Evolutionary conservation across 37 sponge, comb jelly and placozoan species (phyloP), one percentile per base, ranked within the genome.

Genomic region (Oscarella lobularis): DNA sequence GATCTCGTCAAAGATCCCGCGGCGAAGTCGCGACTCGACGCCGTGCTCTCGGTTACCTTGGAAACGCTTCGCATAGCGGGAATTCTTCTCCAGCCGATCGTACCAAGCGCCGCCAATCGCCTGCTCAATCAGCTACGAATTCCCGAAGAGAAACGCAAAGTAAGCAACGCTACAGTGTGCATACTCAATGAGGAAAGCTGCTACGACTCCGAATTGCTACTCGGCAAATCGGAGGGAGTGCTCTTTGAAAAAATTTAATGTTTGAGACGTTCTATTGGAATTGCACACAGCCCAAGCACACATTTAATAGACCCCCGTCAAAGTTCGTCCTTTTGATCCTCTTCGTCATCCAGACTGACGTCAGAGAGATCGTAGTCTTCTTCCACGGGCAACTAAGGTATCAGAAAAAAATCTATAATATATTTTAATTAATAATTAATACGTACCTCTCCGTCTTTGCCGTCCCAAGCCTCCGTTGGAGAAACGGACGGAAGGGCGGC

Each of bases 391-490:
- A 94, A 66, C 95, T 94, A 79, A 9, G 41, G n/a, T 2, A 76
- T 39, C 31, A 39, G 34, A 76, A 0, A 71, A 3, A 48, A 35
- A 9, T 48, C 60, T 2, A 31, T 70, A 55, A 0, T 32, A 29
- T 29, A 14, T n/a, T n/a, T n/a, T n/a, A n/a, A n/a, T n/a, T n/a
- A n/a, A n/a, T n/a, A n/a, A n/a, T n/a, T n/a, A n/a, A n/a, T n/a
- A 0, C 60, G 31, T 40, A 91, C 88, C 88, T 85, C 86, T 39
- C 99, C 99, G 80, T 98, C 99, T 37, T 98, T 93, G 9, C 99
- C 99, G 67, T 98, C 95, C 99, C 99, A 98, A 2, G 89, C 89
- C 70, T 95, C 89, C 0, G 75, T 65, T 3, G 39, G 38, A 2
- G 66, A 30, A 0, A 90, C 39, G 31, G 68, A 38, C 5, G 95